Evolutionary conservation across 2,797 vertebrate species (phyloP), one percentile per base, ranked within the genome.

Genomic region (Galagoides demidoff): DNA sequence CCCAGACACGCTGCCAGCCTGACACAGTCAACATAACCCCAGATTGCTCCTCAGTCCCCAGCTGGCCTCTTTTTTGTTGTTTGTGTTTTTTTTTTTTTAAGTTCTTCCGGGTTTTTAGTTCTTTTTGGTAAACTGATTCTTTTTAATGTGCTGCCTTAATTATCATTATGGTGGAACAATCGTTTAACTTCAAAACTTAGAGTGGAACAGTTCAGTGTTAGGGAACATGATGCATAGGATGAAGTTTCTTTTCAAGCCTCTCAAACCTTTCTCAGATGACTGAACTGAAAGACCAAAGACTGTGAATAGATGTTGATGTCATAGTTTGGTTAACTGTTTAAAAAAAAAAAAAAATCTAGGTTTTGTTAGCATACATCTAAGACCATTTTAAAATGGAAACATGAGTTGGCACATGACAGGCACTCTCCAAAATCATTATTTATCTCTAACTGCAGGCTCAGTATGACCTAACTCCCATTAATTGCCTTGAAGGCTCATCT

Each of bases 1-100:
- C 94, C 95, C 91, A 95, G 81, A 96, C 78, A 45, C 17, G 76
- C 82, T 93, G 97, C 93, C 97, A 98, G 96, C 64, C 68, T 74
- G 11, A 68, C 10, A 88, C 25, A 94, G 95, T 73, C 84, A 92
- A 39, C 84, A 76, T 59, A 95, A 97, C 96, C 96, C 94, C 95
- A 95, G 95, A 94, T 78, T 91, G 91, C 85, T 94, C 93, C 84
- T 95, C 96, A 70, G 91, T 84, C 85, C 95, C 92, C 79, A 94
- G 43, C 22, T 93, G 84, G 4, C 37, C 89, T 29, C 84, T 49
- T 64, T 17, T 31, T 68, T 95, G 71, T 45, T 95, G 71, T 45
- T 57, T 79, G 8, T n/a, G 1, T 63, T 55, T n/a, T n/a, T 43
- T 52, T 57, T 92, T 79, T 92, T 89, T 23, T 2, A 12, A 84